Conservation (phyloP, 2,797 vertebrate genomes). For the Hippocampus kuda region DNA sequence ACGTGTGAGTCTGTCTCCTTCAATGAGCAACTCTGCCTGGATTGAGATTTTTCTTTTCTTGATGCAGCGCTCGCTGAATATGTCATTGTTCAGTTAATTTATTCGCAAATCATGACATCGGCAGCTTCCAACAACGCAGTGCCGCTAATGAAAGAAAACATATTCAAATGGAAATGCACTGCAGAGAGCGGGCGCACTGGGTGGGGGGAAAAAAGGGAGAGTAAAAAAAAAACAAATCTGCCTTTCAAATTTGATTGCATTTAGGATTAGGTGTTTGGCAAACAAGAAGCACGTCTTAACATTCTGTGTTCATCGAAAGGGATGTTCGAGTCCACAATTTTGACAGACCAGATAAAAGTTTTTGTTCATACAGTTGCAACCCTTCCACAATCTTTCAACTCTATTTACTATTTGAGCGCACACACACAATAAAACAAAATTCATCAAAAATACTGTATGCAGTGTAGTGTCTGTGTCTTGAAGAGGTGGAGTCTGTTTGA, state of each 20-base stretch:
- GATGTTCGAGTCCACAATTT: not conserved
- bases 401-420: no score
- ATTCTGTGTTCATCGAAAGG: not conserved
- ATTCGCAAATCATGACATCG: slow-evolving; percentile 19
- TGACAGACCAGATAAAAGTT: no score
- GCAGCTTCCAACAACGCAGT: slow-evolving; percentile 1
- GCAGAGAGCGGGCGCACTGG: not conserved
- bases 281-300: slow-evolving; percentile 14
- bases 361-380: no score
- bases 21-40: slow-evolving; percentile 17
- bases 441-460: no score
- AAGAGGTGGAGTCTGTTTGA: no score
- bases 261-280: not conserved
- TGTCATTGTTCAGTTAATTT: slow-evolving; percentile 14
- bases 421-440: no score
- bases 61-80: slow-evolving; percentile 14
- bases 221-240: no score
- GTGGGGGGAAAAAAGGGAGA: no score
- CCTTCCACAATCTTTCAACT: no score
- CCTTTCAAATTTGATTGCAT: slow-evolving; percentile 17
- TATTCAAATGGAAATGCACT: slow-evolving; percentile 25
- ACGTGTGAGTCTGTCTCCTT: slow-evolving; percentile 14
- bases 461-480: not conserved
- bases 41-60: slow-evolving; percentile 11
- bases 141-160: slow-evolving; percentile 6